Base-by-base conservation (phyloP, 2,113 vertebrate genomes). In the Tricholaema leucomelas region DNA sequence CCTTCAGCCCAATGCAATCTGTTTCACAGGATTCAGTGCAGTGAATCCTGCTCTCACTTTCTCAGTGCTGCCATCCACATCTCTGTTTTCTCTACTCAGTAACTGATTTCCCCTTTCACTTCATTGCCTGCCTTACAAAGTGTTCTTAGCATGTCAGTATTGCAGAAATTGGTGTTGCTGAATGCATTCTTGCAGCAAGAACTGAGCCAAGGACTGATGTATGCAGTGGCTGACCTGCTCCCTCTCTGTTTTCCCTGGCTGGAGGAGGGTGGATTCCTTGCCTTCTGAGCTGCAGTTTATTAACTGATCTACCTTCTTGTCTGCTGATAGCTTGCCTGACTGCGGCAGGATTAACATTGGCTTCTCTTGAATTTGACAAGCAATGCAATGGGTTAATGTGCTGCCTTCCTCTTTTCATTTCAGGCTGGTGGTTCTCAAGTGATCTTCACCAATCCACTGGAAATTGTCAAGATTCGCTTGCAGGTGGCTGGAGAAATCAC, bases 351-450 rank as follows among this genome's bases (percentile, higher is more conserved):
- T 50, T 81, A 24, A 76, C 75, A 70, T 35, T 48, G 48, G 12
- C 21, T 61, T 72, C 8, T 42, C 61, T 84, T 72, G 12, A 75
- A 46, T 27, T 15, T 90, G 31, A 24, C 15, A 66, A 18, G 42
- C 56, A 2, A 1, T 65, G 44, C n/a, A 52, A 10, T 7, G 3
- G 3, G 14, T 66, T 91, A 70, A 88, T n/a, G 20, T 65, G 15
- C 21, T 90, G 58, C 48, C 76, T 76, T 85, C 52, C 56, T 40
- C 70, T 88, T 90, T 73, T 61, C 54, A 64, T 88, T 96, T 58
- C 94, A 99, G 99, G 99, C 99, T 61, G 99, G 99, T 94, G 99
- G 97, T 61, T 99, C 99, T 92, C 99, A 99, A 96, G 99, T 99
- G 69, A 99, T 99, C 90, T 99, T 99, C 94, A 99, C 99, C 90